phyloP scores from a whole-genome alignment of 1,140 invertebrate genomes.

The Hestina assimilis region DNA sequence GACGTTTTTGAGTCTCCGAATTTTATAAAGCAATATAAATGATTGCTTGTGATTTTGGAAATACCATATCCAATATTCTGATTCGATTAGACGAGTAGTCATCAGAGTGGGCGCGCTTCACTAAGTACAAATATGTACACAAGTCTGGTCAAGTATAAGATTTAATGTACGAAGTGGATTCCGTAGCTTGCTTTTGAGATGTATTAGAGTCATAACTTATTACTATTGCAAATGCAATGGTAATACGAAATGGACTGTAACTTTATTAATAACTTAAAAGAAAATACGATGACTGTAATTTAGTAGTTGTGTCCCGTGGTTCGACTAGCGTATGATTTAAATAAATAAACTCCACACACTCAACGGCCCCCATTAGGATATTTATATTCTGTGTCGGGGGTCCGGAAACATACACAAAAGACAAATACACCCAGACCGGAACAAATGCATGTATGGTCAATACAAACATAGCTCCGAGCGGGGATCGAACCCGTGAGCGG shows the following conservation, averaged over 20 bases:
- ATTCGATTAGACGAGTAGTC: slow-evolving; percentile 10
- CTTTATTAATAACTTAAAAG: no score
- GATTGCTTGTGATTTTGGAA: background rate
- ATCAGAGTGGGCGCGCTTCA: slow-evolving; percentile 41
- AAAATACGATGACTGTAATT: no score
- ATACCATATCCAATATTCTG: background rate
- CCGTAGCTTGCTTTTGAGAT: slow-evolving; percentile 15
- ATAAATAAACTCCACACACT: no score
- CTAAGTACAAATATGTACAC: slow-evolving; percentile 45
- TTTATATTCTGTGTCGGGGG: no score
- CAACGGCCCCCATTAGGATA: no score
- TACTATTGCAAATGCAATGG: background rate
- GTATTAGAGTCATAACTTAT: background rate
- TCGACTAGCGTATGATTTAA: no score
- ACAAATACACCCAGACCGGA: no score
- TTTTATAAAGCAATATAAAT: background rate
- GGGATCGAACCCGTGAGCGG: no score
- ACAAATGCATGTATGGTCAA: no score
- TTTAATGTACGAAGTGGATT: slow-evolving; percentile 21
- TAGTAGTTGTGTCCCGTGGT: no score
- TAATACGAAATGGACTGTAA: background rate
- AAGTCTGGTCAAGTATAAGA: slow-evolving; percentile 20
- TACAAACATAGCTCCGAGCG: no score
- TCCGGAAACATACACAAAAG: no score
- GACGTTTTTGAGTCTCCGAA: background rate